Percentiles rank a stretch among this genome's conserved stretches.
These are phyloP conservation scores for Apostichopus californicus DNA, from an alignment of 35 echinoderm and acorn worm species.

Conservation along the genomic window DNA sequence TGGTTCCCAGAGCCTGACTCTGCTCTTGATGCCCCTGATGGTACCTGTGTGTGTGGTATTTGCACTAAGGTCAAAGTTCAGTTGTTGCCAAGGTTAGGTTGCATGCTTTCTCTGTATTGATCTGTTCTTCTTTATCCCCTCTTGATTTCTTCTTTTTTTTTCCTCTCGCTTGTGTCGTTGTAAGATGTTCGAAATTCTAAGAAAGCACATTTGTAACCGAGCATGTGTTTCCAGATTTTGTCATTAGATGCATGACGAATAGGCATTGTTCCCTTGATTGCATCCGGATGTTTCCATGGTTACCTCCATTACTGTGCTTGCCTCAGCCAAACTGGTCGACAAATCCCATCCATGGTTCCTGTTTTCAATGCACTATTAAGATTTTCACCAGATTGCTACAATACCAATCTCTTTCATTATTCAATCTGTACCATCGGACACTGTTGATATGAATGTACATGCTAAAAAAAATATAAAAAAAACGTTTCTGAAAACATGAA, in stretches of 20 bases:
- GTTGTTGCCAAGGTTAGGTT: no score
- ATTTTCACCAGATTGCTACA: neutral
- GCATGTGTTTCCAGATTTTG: neutral
- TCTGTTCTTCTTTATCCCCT: no score
- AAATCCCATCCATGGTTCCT: neutral
- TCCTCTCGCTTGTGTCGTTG: neutral
- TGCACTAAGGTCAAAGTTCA: no score
- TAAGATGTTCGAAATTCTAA: neutral
- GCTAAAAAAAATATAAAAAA: no score
- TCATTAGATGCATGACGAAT: neutral
- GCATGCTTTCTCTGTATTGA: no score
- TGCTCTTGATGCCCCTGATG: no score
- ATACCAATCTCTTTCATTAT: neutral
- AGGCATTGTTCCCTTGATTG: neutral
- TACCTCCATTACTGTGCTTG: constrained; percentile 33
- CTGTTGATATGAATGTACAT: neutral
- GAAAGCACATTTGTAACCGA: neutral
- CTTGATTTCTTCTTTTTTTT: neutral
- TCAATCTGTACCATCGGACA: neutral
- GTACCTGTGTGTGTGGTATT: no score
- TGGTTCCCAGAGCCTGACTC: no score
- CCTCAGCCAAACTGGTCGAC: constrained; percentile 23
- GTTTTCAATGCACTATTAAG: neutral
- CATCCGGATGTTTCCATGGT: neutral
- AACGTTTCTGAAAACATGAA: no score